Base-by-base conservation (phyloP, 2,888 invertebrate species). In the Epistrophe eligans region DNA sequence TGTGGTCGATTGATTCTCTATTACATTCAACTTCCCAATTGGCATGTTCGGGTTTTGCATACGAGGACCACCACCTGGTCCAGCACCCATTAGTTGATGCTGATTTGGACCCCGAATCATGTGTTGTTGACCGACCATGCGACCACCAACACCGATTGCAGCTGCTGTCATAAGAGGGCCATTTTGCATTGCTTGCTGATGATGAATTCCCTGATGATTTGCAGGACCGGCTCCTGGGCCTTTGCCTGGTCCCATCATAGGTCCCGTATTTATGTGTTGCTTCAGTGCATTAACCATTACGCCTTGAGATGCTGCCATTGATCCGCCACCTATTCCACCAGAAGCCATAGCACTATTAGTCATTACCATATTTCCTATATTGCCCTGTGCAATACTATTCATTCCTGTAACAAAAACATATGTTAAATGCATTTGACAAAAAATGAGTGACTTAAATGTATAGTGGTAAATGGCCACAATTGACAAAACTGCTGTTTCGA, bases 251-350 rank as follows among this genome's bases (percentile, higher is more conserved):
- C 90, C 90, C 89, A 90, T 89, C 90, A 95, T 95, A 17, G 88
- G 87, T 5, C 90, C 90, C 24, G 94, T 94, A 52, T 94, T 94
- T 89, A 96, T 92, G 91, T 96, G 96, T 91, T 96, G 97, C 92
- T 96, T 96, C 81, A 96, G 94, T 90, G 95, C 95, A 92, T 96
- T 97, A 64, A 97, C 95, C 90, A 95, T 94, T 79, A 96, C 95
- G 74, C 96, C 95, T 67, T 95, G 95, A 81, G 95, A 95, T 95
- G 96, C 96, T 4, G 91, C 90, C 70, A 81, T 81, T n/a, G 88
- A 67, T 50, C 90, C 90, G 8, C 90, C 89, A 9, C 91, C 89
- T 84, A 89, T 89, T 58, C 94, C 94, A 88, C 94, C 94, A 90
- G 96, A 95, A 84, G 94, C 94, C 94, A 95, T 95, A 90, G 94